A percentile compares a stretch with the other conserved stretches of the same genome.
phyloP scores from a whole-genome alignment of 2,888 invertebrate species.

The Drosophila setosimentum region DNA sequence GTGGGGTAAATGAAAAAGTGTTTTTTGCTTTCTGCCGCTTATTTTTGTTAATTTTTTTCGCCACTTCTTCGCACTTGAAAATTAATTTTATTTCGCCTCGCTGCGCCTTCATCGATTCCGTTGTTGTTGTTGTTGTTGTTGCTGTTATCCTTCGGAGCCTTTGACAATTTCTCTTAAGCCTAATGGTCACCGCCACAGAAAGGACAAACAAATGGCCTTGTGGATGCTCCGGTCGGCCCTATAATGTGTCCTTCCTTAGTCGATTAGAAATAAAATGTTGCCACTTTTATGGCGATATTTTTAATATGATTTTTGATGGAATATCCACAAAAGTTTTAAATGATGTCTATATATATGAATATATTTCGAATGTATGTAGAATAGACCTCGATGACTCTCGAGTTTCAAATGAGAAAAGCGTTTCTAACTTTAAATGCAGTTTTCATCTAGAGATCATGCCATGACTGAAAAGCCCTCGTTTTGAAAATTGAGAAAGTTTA shows the following conservation, averaged over 20 bases:
- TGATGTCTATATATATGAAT: too few species aligned
- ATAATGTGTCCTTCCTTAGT: slow-evolving; percentile 21
- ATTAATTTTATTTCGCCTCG: slow-evolving; percentile 75
- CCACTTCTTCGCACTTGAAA: slow-evolving; percentile 60
- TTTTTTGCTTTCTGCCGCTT: slow-evolving; percentile 68
- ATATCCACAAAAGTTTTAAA: neutral
- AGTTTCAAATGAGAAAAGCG: too few species aligned
- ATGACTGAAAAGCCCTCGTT: too few species aligned
- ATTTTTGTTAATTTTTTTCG: slow-evolving; percentile 59
- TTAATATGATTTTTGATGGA: neutral
- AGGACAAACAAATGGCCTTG: slow-evolving; percentile 26
- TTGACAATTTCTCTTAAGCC: slow-evolving; percentile 59
- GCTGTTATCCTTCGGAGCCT: slow-evolving; percentile 34
- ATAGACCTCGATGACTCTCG: too few species aligned
- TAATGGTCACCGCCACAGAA: slow-evolving; percentile 41
- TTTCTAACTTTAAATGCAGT: too few species aligned
- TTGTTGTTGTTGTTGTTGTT: slow-evolving; percentile 25
- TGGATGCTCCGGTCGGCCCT: slow-evolving; percentile 1
- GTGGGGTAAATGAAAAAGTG: slow-evolving; percentile 73
- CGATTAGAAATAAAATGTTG: slow-evolving; percentile 25
- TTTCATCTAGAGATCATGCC: too few species aligned
- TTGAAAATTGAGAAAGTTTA: too few species aligned
- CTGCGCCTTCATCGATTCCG: slow-evolving; percentile 47
- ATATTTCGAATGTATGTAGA: neutral
- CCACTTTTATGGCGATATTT: neutral